phyloP scores from a whole-genome alignment of 2,888 invertebrate genomes.

The Amphipoea lucens region DNA sequence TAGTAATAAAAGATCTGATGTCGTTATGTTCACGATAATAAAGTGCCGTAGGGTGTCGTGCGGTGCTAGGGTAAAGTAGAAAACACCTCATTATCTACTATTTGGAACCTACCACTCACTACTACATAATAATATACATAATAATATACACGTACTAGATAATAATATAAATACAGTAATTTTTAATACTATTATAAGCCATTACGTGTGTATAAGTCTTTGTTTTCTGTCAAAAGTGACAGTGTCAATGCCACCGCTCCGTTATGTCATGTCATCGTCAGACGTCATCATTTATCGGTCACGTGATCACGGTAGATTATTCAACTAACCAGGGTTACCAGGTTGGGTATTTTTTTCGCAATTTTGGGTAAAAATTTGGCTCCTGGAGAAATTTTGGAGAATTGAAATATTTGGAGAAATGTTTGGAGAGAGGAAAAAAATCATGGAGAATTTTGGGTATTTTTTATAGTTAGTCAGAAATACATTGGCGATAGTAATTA shows the following conservation, averaged over 20 bases:
- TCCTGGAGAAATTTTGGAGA: too few relatives aligned
- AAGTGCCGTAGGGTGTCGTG: background rate
- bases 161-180: background rate
- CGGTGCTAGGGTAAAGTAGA: background rate
- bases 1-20: background rate
- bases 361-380: too few relatives aligned
- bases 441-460: too few relatives aligned
- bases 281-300: conserved; percentile 28
- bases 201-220: background rate
- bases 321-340: background rate
- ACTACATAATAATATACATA: too few relatives aligned
- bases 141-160: background rate
- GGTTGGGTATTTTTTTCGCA: too few relatives aligned
- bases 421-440: too few relatives aligned
- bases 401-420: too few relatives aligned
- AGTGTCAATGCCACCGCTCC: conserved; percentile 20
- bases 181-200: too few relatives aligned
- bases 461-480: too few relatives aligned
- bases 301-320: conserved; percentile 25
- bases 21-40: background rate
- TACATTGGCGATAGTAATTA: too few relatives aligned
- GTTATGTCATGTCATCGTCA: conserved; percentile 9
- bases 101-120: background rate
- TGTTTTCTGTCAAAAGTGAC: background rate
- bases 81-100: background rate